phyloP scores from a whole-genome alignment of 37 sponge, comb jelly and placozoan species.

The Petrosia ficiformis region DNA sequence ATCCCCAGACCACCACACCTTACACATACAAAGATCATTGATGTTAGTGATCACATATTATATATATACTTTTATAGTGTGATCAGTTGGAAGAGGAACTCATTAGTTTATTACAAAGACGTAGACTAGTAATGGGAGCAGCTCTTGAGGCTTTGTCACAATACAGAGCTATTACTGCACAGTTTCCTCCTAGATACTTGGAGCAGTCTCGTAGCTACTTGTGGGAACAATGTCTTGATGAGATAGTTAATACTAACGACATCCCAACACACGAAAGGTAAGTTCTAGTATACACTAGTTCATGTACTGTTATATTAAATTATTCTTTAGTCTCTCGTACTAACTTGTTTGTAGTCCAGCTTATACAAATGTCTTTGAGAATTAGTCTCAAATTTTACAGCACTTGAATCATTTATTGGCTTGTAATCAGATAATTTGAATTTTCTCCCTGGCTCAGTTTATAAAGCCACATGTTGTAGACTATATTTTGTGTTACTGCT shows the following conservation, averaged over 20 bases:
- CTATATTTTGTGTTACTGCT: no score
- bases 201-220: slow-evolving; percentile 69
- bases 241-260: not conserved
- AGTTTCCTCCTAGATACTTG: slow-evolving; percentile 64
- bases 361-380: no score
- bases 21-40: not conserved
- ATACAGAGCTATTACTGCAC: slow-evolving; percentile 59
- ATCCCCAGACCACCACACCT: no score
- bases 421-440: no score
- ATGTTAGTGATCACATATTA: not conserved
- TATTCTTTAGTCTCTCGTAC: no score
- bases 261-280: not conserved
- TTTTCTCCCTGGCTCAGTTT: no score
- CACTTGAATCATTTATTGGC: no score
- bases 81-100: slow-evolving; percentile 78
- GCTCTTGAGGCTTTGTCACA: slow-evolving; percentile 68
- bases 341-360: no score
- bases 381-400: no score
- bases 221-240: slow-evolving; percentile 62
- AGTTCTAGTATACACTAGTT: not conserved
- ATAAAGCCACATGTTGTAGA: no score
- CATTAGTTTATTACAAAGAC: slow-evolving; percentile 37
- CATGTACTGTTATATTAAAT: not conserved
- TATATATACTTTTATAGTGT: slow-evolving; percentile 26
- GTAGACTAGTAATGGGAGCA: slow-evolving; percentile 45